Conservation (phyloP, 2,113 vertebrate species). For the Elephas maximus region DNA sequence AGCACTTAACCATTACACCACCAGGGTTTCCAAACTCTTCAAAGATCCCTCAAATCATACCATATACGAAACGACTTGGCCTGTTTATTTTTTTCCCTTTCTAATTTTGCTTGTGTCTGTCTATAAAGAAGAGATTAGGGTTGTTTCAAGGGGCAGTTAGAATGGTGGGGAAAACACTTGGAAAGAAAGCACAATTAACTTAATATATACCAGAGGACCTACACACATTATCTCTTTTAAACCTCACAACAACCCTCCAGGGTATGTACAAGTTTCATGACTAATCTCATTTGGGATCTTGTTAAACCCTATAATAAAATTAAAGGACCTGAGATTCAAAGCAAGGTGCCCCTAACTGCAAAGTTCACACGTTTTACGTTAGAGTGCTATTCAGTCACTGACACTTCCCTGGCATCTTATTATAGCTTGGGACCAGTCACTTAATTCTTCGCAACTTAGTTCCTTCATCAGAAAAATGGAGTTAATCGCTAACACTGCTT, state of each 20-base stretch:
- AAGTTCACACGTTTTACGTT: not conserved
- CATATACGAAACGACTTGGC: not conserved
- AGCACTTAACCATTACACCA: too few relatives aligned
- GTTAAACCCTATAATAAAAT: not conserved
- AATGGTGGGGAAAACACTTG: not conserved
- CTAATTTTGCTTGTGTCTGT: not conserved
- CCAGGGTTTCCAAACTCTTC: too few relatives aligned
- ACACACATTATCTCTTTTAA: not conserved
- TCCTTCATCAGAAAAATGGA: slow-evolving; percentile 18
- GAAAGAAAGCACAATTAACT: not conserved
- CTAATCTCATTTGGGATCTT: not conserved
- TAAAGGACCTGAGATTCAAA: not conserved
- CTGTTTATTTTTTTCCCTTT: not conserved
- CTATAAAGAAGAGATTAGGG: not conserved
- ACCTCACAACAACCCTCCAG: not conserved
- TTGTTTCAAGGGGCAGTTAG: not conserved
- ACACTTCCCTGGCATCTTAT: not conserved
- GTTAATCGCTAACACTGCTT: slow-evolving; percentile 22
- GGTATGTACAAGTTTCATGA: not conserved
- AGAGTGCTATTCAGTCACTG: not conserved
- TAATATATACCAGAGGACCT: not conserved
- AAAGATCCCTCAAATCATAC: not conserved
- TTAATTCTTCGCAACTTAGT: not conserved
- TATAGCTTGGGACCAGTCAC: not conserved
- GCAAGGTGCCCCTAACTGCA: not conserved